Percentiles rank a stretch among this genome's conserved stretches.
These are phyloP conservation scores for Spilosoma lubricipeda DNA, from an alignment of 2,888 invertebrate genomes.

Conservation along the genomic window DNA sequence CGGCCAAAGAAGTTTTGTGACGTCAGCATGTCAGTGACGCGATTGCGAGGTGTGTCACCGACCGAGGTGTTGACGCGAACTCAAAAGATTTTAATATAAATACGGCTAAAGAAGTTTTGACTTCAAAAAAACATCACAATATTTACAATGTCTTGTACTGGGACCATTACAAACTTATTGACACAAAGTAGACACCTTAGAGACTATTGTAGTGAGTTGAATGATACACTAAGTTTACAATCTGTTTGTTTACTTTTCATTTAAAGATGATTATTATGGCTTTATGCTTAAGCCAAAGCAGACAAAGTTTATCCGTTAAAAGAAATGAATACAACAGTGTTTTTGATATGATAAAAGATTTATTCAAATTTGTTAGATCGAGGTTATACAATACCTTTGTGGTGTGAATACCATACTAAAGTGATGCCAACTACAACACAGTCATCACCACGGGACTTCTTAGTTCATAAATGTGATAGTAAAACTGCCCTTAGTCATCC, in stretches of 20 bases:
- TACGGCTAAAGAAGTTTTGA: too few relatives aligned
- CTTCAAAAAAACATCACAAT: too few relatives aligned
- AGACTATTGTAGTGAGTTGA: background rate
- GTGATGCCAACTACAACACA: background rate
- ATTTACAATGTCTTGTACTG: background rate
- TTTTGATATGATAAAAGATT: background rate
- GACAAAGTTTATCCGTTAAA: background rate
- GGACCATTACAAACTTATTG: conserved; percentile 1
- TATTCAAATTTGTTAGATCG: background rate
- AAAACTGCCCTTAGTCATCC: background rate
- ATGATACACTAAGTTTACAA: background rate
- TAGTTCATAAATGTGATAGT: conserved; percentile 12
- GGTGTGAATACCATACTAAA: background rate
- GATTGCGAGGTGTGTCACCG: too few relatives aligned
- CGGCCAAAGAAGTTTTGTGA: too few relatives aligned
- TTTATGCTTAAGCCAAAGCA: background rate
- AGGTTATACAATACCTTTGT: background rate
- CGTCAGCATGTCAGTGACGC: too few relatives aligned
- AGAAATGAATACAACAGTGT: background rate
- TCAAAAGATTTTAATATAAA: too few relatives aligned
- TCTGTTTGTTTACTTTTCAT: background rate
- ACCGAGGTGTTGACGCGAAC: too few relatives aligned
- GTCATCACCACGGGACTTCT: background rate
- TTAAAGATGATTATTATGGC: background rate
- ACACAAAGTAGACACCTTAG: background rate